Percentiles rank a stretch among this genome's conserved stretches.
phyloP scores from a whole-genome alignment of 2,888 invertebrate species.

The Nipponacmea schrenckii region DNA sequence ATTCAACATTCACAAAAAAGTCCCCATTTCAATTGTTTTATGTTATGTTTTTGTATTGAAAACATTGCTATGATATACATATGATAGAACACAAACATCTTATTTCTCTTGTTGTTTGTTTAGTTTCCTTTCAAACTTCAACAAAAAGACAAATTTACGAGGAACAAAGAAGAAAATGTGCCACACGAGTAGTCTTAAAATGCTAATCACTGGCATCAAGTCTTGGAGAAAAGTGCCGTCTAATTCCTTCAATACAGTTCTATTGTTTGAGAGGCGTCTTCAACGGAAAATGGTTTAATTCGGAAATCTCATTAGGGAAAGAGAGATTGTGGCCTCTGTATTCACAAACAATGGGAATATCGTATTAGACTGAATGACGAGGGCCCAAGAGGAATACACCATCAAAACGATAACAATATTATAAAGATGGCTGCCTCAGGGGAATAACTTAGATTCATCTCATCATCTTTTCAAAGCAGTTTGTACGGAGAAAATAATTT shows the following conservation, averaged over 20 bases:
- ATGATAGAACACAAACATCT: neutral
- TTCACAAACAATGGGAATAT: slow-evolving; percentile 35
- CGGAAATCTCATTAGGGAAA: slow-evolving; percentile 42
- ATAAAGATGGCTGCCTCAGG: slow-evolving; percentile 1
- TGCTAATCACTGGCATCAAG: slow-evolving; percentile 35
- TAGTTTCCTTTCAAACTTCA: neutral
- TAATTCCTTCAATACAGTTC: slow-evolving; percentile 32
- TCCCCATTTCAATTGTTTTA: too few species aligned
- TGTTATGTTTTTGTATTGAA: too few species aligned
- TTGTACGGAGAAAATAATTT: too few species aligned
- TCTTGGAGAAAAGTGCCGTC: slow-evolving; percentile 37
- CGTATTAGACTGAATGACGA: slow-evolving; percentile 26
- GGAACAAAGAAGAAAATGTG: slow-evolving; percentile 4
- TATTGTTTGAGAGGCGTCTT: slow-evolving; percentile 32
- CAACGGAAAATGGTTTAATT: slow-evolving; percentile 33
- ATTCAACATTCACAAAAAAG: too few species aligned
- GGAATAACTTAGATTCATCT: slow-evolving; percentile 6
- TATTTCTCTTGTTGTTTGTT: neutral
- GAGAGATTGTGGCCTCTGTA: slow-evolving; percentile 26
- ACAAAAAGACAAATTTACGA: neutral
- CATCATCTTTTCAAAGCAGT: neutral
- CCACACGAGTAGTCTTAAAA: slow-evolving; percentile 26
- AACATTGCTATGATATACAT: too few species aligned
- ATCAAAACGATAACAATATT: slow-evolving; percentile 9
- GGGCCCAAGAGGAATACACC: neutral